These are phyloP conservation scores for Labrus mixtus DNA, from an alignment of 2,113 vertebrate species.

Conservation along the genomic window DNA sequence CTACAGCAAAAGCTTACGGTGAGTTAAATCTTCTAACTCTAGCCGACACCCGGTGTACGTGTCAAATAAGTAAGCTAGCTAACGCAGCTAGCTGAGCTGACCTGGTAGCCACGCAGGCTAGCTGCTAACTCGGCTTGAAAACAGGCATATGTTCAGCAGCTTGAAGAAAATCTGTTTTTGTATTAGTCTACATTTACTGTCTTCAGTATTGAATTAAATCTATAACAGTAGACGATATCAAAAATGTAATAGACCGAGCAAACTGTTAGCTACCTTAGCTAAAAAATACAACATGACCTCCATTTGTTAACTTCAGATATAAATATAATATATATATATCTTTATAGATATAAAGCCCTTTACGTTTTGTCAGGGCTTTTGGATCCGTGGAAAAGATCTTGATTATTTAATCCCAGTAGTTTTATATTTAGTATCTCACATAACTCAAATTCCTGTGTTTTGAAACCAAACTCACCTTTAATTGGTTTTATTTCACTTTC, in stretches of 20 bases:
- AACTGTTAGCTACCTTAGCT: background rate
- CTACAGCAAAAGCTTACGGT: conserved; percentile 42
- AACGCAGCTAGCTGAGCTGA: conserved; percentile 1
- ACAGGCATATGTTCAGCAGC: background rate
- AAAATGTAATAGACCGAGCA: too few species aligned
- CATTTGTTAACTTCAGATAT: background rate
- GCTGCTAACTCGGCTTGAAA: background rate
- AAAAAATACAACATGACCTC: background rate
- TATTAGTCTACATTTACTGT: too few species aligned
- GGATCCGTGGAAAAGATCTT: too few species aligned
- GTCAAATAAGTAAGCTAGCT: background rate
- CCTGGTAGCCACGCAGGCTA: background rate
- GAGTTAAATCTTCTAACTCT: conserved; percentile 7
- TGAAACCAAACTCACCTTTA: background rate
- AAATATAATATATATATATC: too few species aligned
- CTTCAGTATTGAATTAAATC: too few species aligned
- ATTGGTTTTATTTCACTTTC: background rate
- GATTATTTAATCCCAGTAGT: too few species aligned
- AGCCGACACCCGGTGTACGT: fast-evolving
- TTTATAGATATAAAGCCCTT: background rate
- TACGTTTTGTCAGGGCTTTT: background rate
- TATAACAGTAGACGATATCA: too few species aligned
- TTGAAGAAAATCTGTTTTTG: background rate
- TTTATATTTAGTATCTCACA: too few species aligned
- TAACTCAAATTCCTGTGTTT: too few species aligned